Conservation (phyloP, 2,113 vertebrate species). For the Haemorhous mexicanus region DNA sequence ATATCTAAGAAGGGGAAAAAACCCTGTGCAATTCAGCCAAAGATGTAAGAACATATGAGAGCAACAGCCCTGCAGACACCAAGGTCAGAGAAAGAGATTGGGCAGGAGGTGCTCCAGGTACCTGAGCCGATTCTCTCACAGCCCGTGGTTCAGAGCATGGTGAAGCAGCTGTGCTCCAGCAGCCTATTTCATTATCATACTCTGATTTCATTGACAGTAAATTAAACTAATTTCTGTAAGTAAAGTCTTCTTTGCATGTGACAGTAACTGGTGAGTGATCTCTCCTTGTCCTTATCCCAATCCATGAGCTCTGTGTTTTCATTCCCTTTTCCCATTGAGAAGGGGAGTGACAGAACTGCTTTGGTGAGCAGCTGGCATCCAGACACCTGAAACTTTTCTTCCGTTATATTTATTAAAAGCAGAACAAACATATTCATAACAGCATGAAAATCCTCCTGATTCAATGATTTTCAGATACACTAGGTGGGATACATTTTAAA, state of each 20-base stretch:
- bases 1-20: not conserved
- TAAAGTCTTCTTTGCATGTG: not conserved
- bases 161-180: not conserved
- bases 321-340: not conserved
- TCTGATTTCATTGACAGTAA: not conserved
- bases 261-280: not conserved
- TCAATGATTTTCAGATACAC: not conserved
- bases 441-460: not conserved
- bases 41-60: not conserved
- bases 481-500: not conserved
- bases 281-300: not conserved
- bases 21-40: not conserved
- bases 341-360: not conserved
- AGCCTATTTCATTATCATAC: not conserved
- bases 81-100: not conserved
- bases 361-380: not conserved
- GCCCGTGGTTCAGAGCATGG: rapidly evolving
- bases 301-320: not conserved
- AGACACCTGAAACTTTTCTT: not conserved
- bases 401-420: not conserved
- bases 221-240: not conserved
- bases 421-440: not conserved
- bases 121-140: rapidly evolving
- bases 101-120: not conserved
- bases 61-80: not conserved